Evolutionary conservation across 2,888 invertebrate species (phyloP).

Genomic region (Synanthedon myopaeformis): DNA sequence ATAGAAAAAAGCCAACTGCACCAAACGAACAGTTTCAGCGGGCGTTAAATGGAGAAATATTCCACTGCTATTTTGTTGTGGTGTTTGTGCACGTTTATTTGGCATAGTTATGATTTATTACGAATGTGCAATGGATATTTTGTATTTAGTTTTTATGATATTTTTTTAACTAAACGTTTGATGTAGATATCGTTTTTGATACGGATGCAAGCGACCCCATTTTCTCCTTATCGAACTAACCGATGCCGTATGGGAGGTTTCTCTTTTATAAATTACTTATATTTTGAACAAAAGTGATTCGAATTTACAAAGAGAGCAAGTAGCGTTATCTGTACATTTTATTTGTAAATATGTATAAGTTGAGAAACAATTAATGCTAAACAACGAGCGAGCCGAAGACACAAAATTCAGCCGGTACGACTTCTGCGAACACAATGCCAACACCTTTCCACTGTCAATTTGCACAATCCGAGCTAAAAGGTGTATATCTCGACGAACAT

Average conservation of each 20-base stretch:
- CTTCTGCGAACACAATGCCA: conserved; percentile 53
- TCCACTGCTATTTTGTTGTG: too few species aligned
- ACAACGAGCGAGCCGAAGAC: conserved; percentile 50
- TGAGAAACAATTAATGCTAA: conserved; percentile 54
- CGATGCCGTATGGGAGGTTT: conserved; percentile 25
- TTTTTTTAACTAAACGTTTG: too few species aligned
- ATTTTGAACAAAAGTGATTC: conserved; percentile 35
- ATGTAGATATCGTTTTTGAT: too few species aligned
- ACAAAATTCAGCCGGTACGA: conserved; percentile 48
- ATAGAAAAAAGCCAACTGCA: too few species aligned
- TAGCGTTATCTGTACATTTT: conserved; percentile 49
- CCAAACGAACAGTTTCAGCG: too few species aligned
- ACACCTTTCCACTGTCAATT: neutral
- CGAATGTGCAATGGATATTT: too few species aligned
- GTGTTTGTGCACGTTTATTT: too few species aligned
- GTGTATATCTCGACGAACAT: conserved; percentile 45
- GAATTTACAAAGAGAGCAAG: conserved; percentile 48
- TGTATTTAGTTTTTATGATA: too few species aligned
- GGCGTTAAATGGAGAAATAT: too few species aligned
- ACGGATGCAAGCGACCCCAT: too few species aligned
- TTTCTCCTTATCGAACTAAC: too few species aligned
- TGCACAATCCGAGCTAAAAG: conserved; percentile 8
- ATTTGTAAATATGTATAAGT: conserved; percentile 60
- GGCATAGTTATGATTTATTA: too few species aligned
- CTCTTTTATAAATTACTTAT: conserved; percentile 12